Conservation (phyloP, 2,113 vertebrate species). For the Myotis brandtii region DNA sequence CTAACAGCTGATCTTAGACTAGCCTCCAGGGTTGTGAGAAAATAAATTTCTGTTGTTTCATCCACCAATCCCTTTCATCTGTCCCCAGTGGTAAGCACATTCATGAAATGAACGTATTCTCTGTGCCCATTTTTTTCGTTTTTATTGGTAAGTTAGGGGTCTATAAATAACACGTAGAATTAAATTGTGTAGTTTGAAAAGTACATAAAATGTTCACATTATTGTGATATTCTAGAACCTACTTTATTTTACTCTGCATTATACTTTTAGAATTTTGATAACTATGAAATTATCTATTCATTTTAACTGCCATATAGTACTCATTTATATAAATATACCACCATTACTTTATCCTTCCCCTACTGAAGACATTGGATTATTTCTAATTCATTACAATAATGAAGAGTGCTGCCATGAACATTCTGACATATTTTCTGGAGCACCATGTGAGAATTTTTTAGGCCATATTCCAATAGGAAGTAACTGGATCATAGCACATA, state of each 20-base stretch:
- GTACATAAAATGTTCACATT: not conserved
- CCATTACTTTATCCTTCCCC: not conserved
- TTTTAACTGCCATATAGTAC: constrained; percentile 12
- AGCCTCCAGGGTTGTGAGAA: not conserved
- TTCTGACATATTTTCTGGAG: not conserved
- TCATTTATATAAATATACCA: not conserved
- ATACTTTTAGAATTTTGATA: constrained; percentile 26
- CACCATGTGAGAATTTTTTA: not conserved
- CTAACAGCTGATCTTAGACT: not conserved
- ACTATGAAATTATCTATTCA: not conserved
- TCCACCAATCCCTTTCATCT: not conserved
- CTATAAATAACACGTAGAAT: not conserved
- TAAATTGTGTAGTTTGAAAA: not conserved
- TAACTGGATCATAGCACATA: not conserved
- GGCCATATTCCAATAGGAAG: not conserved
- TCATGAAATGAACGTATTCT: not conserved
- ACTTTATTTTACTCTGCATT: not conserved
- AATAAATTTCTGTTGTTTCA: not conserved
- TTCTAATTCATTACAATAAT: not conserved
- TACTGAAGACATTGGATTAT: constrained; percentile 23
- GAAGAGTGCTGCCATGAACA: not conserved
- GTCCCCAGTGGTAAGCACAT: not conserved
- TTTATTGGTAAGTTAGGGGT: not conserved
- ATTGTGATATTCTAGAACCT: not conserved
- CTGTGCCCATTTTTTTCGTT: not conserved